A percentile compares a stretch with the other conserved stretches of the same genome.
These are phyloP conservation scores for Lasiommata megera DNA, from an alignment of 2,888 invertebrate species.

Conservation along the genomic window DNA sequence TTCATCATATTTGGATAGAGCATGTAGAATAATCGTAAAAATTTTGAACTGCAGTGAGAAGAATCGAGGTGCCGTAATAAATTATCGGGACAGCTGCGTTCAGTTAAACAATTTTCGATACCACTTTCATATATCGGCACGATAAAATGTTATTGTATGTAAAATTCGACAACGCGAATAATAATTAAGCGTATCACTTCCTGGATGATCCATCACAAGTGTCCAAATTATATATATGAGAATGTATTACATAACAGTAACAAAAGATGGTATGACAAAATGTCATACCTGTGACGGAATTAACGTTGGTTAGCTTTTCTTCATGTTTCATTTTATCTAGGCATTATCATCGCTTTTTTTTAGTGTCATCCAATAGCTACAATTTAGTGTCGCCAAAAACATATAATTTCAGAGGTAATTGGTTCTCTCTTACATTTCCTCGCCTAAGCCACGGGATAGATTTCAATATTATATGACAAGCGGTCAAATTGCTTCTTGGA, in stretches of 20 bases:
- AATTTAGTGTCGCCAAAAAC: too few relatives aligned
- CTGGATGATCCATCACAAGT: constrained; percentile 13
- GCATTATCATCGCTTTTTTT: too few relatives aligned
- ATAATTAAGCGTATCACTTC: constrained; percentile 17
- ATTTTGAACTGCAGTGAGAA: neutral
- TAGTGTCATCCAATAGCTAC: too few relatives aligned
- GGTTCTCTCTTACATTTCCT: too few relatives aligned
- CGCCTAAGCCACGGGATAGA: too few relatives aligned
- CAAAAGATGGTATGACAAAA: neutral
- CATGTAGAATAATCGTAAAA: neutral
- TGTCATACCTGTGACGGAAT: too few relatives aligned
- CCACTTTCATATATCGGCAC: constrained; percentile 10
- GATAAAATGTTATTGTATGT: constrained; percentile 17
- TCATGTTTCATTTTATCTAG: too few relatives aligned
- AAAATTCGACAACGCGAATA: constrained; percentile 14
- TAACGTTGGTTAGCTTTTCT: too few relatives aligned
- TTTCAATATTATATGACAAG: too few relatives aligned
- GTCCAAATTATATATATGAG: neutral
- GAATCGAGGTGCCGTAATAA: neutral
- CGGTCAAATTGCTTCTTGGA: too few relatives aligned
- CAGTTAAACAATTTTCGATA: constrained; percentile 6
- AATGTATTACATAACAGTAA: neutral
- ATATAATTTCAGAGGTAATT: too few relatives aligned
- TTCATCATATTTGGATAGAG: neutral
- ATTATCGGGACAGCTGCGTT: neutral